Conservation (phyloP, 2,113 vertebrate species). For the Pipra filicauda region DNA sequence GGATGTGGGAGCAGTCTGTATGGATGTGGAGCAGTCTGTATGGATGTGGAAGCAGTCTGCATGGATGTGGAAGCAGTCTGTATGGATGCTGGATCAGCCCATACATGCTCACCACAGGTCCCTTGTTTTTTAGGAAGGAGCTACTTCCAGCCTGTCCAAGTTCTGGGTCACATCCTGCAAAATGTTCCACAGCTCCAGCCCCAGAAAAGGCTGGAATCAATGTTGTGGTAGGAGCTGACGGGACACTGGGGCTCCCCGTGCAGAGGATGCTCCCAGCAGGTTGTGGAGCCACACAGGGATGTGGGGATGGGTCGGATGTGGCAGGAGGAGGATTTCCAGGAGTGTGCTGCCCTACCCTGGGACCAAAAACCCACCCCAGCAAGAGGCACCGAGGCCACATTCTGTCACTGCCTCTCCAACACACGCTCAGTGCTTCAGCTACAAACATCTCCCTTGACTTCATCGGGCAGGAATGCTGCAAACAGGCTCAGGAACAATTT, state of each 20-base stretch:
- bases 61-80: not conserved
- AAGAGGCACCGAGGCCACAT: fast-evolving
- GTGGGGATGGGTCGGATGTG: fast-evolving
- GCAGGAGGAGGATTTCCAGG: fast-evolving
- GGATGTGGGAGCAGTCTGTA: fast-evolving
- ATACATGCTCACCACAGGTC: fast-evolving
- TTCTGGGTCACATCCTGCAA: fast-evolving
- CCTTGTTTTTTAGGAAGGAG: not conserved
- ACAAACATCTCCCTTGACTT: not conserved
- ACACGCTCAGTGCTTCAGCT: fast-evolving
- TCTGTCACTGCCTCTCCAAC: not conserved
- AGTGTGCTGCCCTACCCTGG: fast-evolving
- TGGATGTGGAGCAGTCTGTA: fast-evolving
- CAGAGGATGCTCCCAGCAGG: not conserved
- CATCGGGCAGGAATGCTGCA: not conserved
- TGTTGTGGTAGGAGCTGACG: not conserved
- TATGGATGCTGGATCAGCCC: not conserved
- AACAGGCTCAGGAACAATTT: not conserved
- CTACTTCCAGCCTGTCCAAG: not conserved
- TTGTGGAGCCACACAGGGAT: fast-evolving
- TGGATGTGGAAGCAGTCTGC: not conserved
- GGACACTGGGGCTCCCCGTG: fast-evolving
- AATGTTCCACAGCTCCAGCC: not conserved
- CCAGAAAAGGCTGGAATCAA: not conserved
- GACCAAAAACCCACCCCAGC: not conserved